Evolutionary conservation across 64 coral and sea anemone genomes (phyloP).

Genomic region (Pocillopora damicornis): DNA sequence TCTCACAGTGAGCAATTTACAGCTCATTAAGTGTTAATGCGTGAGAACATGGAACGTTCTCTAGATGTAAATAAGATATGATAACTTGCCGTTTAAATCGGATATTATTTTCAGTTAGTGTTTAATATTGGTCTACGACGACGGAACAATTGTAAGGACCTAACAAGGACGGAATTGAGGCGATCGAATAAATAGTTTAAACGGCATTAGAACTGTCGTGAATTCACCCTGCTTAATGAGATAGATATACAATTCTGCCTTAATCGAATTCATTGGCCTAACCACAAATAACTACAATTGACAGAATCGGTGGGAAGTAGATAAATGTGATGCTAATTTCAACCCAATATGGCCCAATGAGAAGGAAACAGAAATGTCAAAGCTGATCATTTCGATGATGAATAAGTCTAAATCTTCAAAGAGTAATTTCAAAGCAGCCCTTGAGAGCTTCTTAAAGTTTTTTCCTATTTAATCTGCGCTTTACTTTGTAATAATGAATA

Average conservation of each 20-base stretch:
- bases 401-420: neutral
- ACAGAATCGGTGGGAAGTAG: neutral
- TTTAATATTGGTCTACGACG: neutral
- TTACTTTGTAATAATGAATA: too few relatives aligned
- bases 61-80: conserved; percentile 9
- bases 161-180: neutral
- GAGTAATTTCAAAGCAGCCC: neutral
- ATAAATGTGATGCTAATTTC: neutral
- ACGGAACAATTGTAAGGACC: neutral
- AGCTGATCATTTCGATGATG: neutral
- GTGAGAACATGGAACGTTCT: neutral
- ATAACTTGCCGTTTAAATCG: neutral
- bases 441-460: neutral
- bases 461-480: neutral
- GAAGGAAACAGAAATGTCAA: neutral
- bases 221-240: neutral
- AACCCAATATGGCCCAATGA: neutral
- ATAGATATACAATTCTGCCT: neutral
- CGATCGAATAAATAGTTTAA: neutral
- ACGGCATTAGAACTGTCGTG: neutral
- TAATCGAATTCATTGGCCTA: neutral
- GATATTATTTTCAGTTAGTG: neutral
- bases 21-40: conserved; percentile 20
- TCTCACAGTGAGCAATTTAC: neutral
- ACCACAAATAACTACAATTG: neutral